Percentiles rank a stretch among this genome's conserved stretches.
These are phyloP conservation scores for Drosophila mayaguana DNA, from an alignment of 2,888 invertebrate genomes.

Conservation along the genomic window DNA sequence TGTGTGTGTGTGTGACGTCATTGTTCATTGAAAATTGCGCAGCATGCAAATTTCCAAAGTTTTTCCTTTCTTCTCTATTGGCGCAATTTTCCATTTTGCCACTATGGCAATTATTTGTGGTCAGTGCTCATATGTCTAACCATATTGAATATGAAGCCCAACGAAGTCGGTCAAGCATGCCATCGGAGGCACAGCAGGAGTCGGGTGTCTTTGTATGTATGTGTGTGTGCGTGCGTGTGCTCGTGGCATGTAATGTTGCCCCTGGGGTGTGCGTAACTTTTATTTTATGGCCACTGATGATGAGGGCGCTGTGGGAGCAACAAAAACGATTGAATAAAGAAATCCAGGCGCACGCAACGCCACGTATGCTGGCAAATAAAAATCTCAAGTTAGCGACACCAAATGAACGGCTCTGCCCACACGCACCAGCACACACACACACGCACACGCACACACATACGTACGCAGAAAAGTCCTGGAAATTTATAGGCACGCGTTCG, in stretches of 20 bases:
- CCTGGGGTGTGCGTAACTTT: conserved; percentile 80
- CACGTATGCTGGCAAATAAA: conserved; percentile 49
- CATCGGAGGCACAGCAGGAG: conserved; percentile 24
- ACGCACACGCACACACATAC: conserved; percentile 2
- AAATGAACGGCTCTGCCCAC: conserved; percentile 43
- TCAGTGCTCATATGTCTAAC: conserved; percentile 60
- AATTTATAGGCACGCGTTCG: conserved; percentile 74
- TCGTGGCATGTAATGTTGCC: conserved; percentile 62
- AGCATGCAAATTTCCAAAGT: conserved; percentile 68
- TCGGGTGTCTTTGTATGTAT: conserved; percentile 3
- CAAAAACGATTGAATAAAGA: conserved; percentile 78
- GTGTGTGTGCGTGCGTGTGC: conserved; percentile 11
- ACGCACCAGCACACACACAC: background rate
- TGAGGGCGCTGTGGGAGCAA: conserved; percentile 73
- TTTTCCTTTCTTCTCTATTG: conserved; percentile 16
- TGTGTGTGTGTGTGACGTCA: conserved; percentile 62
- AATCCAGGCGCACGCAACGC: conserved; percentile 44
- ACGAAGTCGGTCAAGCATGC: conserved; percentile 67
- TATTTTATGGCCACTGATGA: conserved; percentile 81
- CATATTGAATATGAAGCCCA: conserved; percentile 55
- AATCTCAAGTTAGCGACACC: conserved; percentile 70
- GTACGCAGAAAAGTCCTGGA: conserved; percentile 33
- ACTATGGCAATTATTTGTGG: conserved; percentile 74
- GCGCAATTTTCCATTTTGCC: conserved; percentile 57
- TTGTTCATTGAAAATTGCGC: conserved; percentile 76